Evolutionary conservation across 2,888 invertebrate genomes (phyloP).

Genomic region (Pterostichus madidus): DNA sequence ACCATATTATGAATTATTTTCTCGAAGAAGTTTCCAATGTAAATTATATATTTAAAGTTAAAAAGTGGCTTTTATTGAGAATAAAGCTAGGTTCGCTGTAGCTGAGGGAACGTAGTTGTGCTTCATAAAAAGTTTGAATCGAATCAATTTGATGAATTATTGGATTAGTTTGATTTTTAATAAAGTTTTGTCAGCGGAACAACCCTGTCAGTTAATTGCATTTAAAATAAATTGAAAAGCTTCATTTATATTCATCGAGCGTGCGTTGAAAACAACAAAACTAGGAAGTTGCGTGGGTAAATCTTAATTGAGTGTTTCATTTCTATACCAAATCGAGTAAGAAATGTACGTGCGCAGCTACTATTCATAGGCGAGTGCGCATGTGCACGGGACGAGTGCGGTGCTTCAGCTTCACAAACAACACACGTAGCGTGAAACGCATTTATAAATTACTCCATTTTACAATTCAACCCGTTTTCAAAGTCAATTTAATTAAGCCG

Average conservation of each 20-base stretch:
- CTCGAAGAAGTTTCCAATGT: no score
- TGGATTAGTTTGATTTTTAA: conserved; percentile 55
- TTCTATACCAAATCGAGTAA: conserved; percentile 63
- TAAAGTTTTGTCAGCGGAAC: conserved; percentile 23
- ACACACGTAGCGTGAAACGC: conserved; percentile 72
- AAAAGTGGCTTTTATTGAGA: no score
- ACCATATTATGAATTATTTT: no score
- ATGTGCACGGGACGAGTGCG: background rate
- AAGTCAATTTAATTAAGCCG: conserved; percentile 77
- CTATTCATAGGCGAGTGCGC: conserved; percentile 6
- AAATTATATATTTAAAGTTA: no score
- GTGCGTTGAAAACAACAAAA: conserved; percentile 54
- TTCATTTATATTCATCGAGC: conserved; percentile 46
- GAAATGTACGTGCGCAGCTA: conserved; percentile 16
- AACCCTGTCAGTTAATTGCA: conserved; percentile 54
- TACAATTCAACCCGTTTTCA: conserved; percentile 77
- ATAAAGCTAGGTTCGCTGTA: no score
- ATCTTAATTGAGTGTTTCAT: conserved; percentile 66
- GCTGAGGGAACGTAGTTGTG: background rate
- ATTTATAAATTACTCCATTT: conserved; percentile 71
- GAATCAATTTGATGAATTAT: conserved; percentile 40
- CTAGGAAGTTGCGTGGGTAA: conserved; percentile 49
- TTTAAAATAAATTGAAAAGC: conserved; percentile 59
- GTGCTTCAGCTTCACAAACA: conserved; percentile 66
- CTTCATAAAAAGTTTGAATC: background rate